Base-by-base conservation (phyloP, 2,797 vertebrate genomes). In the Ptychadena robeensis region DNA sequence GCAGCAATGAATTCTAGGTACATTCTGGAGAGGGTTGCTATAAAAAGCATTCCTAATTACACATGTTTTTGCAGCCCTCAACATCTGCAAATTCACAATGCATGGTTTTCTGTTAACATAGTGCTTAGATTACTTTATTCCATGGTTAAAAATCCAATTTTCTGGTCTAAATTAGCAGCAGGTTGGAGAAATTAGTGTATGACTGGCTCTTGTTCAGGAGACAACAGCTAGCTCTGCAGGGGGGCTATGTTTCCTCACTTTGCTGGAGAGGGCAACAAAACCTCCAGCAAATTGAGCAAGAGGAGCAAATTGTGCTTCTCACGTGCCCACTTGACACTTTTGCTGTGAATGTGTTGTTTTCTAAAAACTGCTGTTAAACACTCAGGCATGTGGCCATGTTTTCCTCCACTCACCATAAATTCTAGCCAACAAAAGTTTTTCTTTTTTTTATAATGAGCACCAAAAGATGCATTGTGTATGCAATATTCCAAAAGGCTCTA, bases 391-490 rank as follows among this genome's bases (percentile, higher is more conserved):
- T 75, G 80, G 65, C 7, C 31, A 53, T 9, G 32, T 79, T 35
- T 76, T 64, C 32, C 38, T 73, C 67, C 53, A 35, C 12, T 28
- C 32, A 32, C 25, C 59, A 53, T 78, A 4, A 48, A 27, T 38
- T 27, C 80, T 84, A 73, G 86, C 64, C 80, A 86, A 79, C 53
- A 73, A 35, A 80, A 74, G 68, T 78, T 85, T 80, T 80, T 80
- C 82, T 86, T 81, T 79, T 85, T 80, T 80, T 79, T 84, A 86
- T 80, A 83, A 84, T 86, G 81, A 74, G 82, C 85, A 85, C 87
- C 76, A 44, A 85, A 88, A 91, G 87, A 87, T 61, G 0, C 79
- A 74, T 15, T 67, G 86, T 74, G 87, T 88, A 86, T 79, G 79
- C 70, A 75, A 85, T 89, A 88, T 67, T 87, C 81, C 86, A 88